Base-by-base conservation (phyloP, 2,113 vertebrate species). In the Corythornis cristatus region DNA sequence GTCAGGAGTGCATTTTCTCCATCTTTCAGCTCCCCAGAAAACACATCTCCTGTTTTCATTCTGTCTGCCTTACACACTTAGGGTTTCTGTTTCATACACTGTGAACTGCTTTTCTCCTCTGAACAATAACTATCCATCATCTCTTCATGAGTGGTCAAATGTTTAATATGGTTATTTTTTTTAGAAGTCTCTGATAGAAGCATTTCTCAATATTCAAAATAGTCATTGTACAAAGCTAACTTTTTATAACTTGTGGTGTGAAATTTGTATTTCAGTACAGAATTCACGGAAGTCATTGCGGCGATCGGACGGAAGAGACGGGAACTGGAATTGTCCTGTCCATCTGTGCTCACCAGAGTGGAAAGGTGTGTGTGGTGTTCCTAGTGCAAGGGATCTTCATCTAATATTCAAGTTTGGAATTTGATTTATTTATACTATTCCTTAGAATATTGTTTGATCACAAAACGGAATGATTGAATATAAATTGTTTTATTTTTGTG, bases 291-390 rank as follows among this genome's bases (percentile, higher is more conserved):
- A 95, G 97, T 98, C 31, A 95, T 95, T 68, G 80, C 94, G 37
- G 86, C 68, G 18, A 94, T 94, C 75, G 96, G 95, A 33, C 97
- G 98, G 74, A 98, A 98, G 93, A 98, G 97, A 86, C 98, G 97
- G 89, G 98, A 98, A 95, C 86, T 98, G 58, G 98, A 98, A 76
- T 96, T 98, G 83, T 98, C 97, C 14, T 99, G 98, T 98, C 97
- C 98, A 86, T 96, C 98, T 90, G 93, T 97, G 40, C 86, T 97
- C 79, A 92, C 97, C 92, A 95, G 97, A 95, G 84, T 85, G 95
- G 96, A 96, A 97, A 98, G 98, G 98, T 98, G 80, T 89, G 67
- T 66, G 22, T 83, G n/a, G 19, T 43, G 33, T 73, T 72, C 15
- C 3, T 26, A 51, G 17, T 35, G 22, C 57, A 74, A 25, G 71